Base-by-base conservation (phyloP, 2,888 invertebrate species). In the Drosophila ustulata region DNA sequence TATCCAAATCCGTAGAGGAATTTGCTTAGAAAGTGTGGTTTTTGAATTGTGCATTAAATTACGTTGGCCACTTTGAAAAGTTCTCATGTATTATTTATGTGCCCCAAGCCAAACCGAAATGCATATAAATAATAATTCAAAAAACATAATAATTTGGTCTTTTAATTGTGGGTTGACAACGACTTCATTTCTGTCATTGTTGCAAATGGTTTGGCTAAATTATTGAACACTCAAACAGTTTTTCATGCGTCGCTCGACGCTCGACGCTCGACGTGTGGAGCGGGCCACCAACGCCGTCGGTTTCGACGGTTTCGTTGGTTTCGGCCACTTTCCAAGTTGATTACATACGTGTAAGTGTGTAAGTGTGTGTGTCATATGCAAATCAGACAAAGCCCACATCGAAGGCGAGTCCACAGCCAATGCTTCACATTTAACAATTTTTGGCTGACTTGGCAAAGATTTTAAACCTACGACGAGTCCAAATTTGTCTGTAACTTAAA, bases 401-500 rank as follows among this genome's bases (percentile, higher is more conserved):
- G 52, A 63, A 62, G 52, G 56, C 61, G 43, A 63, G 34, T 53
- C 43, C 47, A 46, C 55, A 58, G 58, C 74, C 49, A 78, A 61
- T 78, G 73, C 47, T 46, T 73, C 58, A 61, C 67, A 64, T 67
- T 66, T 57, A 74, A 78, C 62, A 63, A 66, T 66, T 66, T 78
- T 78, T 45, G 61, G 80, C 72, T 72, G 75, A 78, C 57, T 62
- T 69, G 51, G 69, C 75, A 69, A 58, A 78, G 68, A 64, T 68
- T 67, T 72, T 25, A 72, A 47, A 74, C 82, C 77, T 80, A 82
- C 71, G 63, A 45, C 66, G 30, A 32, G 45, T 59, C 85, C 76
- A 58, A 72, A 85, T 79, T 80, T 82, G 80, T 71, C 41, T 46
- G 62, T 75, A 65, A 72, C 72, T 82, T 80, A 77, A 82, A 82